Evolutionary conservation across 2,113 vertebrate genomes (phyloP), one percentile per base, ranked within the genome.

Genomic region (Cyphomyrus plagiostoma): DNA sequence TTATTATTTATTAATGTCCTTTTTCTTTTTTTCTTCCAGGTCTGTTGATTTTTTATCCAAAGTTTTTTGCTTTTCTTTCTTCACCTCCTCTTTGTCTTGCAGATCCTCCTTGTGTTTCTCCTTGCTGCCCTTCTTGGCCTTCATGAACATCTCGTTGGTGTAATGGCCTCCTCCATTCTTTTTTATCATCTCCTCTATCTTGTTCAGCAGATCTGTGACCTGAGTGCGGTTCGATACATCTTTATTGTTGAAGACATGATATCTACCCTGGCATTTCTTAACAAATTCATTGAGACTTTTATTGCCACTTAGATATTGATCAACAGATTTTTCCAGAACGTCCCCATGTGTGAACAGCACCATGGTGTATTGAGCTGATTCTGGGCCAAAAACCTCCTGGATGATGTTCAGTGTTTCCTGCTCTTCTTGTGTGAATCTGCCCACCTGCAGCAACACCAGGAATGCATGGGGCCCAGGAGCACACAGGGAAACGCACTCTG

Each of bases 381-480:
- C 58, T 0, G 46, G 2, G 1, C 92, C 92, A 48, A 93, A 93
- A 19, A 92, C 23, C 45, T 80, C 19, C 92, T 89, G 23, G 48
- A 89, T 74, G 3, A 0, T 15, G 19, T 88, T 3, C 10, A 86
- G 3, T 13, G 56, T 53, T 9, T 50, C 23, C 56, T 87, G n/a
- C 11, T 92, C 66, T n/a, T 92, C 92, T 0, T 2, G 0, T 0
- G 88, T 90, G 86, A 91, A 90, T n/a, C 91, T 90, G 30, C 90
- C 87, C 42, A 91, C 15, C 11, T n/a, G 17, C 2, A 84, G 1
- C 45, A 92, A 91, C 82, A 93, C 89, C 52, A 93, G 90, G 88
- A 93, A 87, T 21, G 85, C 90, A 35, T 93, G 92, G 48, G 93
- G 91, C 4, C 90, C 90, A 8, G 90, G 92, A n/a, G 90, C 84